phyloP scores from a whole-genome alignment of 2,888 invertebrate species.

The Papilio demoleus region DNA sequence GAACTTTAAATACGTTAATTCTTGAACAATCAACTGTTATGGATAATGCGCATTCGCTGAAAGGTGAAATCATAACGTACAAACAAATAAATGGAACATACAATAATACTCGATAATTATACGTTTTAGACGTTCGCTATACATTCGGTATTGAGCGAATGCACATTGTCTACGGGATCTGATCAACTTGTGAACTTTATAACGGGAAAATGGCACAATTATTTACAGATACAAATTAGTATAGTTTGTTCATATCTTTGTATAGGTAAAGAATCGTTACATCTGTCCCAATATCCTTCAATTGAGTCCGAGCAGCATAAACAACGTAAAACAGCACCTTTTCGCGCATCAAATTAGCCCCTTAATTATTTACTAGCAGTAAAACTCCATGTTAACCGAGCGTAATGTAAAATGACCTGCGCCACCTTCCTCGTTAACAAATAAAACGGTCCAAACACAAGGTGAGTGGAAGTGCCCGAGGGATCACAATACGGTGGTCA shows the following conservation, averaged over 20 bases:
- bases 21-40: no score
- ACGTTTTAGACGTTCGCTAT: no score
- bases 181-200: no score
- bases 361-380: constrained; percentile 81
- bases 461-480: constrained; percentile 54
- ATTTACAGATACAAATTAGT: not conserved
- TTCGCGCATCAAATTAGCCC: constrained; percentile 80
- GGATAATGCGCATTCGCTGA: no score
- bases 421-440: constrained; percentile 50
- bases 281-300: constrained; percentile 59
- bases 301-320: constrained; percentile 69
- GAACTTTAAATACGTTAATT: not conserved
- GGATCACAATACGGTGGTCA: constrained; percentile 69
- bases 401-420: constrained; percentile 64
- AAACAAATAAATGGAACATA: no score
- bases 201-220: no score
- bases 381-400: constrained; percentile 71
- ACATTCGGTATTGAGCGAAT: no score
- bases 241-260: not conserved
- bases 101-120: no score
- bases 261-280: constrained; percentile 26
- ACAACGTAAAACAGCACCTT: constrained; percentile 64
- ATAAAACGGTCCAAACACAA: constrained; percentile 48
- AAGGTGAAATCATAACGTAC: no score
- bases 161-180: no score